phyloP scores from a whole-genome alignment of 2,797 vertebrate genomes.

The Rhinella marina region DNA sequence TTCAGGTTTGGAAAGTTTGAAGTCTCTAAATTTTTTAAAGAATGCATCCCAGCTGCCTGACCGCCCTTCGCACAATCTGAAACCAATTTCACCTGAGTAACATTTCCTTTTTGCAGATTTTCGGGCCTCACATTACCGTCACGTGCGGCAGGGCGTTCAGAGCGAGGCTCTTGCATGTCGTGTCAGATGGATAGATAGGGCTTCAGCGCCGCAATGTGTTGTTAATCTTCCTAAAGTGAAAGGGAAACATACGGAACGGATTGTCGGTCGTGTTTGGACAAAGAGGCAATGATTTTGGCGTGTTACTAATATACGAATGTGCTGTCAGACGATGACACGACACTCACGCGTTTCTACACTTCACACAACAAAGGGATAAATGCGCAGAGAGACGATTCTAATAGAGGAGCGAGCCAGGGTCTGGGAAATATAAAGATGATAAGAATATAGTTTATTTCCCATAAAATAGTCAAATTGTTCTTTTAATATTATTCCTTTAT shows the following conservation, averaged over 20 bases:
- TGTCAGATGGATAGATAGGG: conserved; percentile 43
- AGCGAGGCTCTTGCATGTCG: conserved; percentile 15
- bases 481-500: conserved; percentile 3
- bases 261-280: conserved; percentile 33
- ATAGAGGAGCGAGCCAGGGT: background rate
- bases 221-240: conserved; percentile 45
- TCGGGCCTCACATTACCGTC: conserved; percentile 54
- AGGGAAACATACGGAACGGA: conserved; percentile 49
- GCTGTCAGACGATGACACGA: conserved; percentile 38
- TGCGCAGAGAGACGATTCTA: background rate
- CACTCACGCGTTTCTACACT: conserved; percentile 25
- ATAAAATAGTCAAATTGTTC: conserved; percentile 37
- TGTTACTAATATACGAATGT: conserved; percentile 39
- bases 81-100: conserved; percentile 65
- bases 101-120: conserved; percentile 59
- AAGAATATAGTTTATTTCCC: conserved; percentile 27
- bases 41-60: conserved; percentile 66
- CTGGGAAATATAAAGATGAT: conserved; percentile 16
- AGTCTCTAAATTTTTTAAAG: conserved; percentile 25
- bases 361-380: conserved; percentile 17
- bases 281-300: conserved; percentile 29
- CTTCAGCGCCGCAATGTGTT: conserved; percentile 37
- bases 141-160: conserved; percentile 44
- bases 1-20: conserved; percentile 51
- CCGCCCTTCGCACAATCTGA: conserved; percentile 47